Base-by-base conservation (phyloP, 2,113 vertebrate genomes). In the Ceyx margarethae region DNA sequence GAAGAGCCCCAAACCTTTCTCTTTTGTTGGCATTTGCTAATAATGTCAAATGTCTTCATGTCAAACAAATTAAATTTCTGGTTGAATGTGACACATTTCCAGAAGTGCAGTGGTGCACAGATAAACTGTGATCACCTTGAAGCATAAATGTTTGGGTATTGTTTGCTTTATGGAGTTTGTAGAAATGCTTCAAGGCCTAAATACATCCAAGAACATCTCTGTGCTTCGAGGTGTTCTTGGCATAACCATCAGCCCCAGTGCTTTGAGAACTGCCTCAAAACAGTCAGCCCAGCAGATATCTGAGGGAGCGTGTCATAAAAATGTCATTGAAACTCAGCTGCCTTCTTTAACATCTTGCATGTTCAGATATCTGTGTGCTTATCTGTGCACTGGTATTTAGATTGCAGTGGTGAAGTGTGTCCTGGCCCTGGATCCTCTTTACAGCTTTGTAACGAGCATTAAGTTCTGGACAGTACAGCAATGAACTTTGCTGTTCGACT, bases 81-180 rank as follows among this genome's bases (percentile, higher is more conserved):
- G 25, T 74, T 15, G 68, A 56, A 60, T 45, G 53, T 43, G 77
- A 56, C 76, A n/a, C 10, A 6, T 57, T 93, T 40, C 51, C 43
- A 48, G 1, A 74, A 74, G 9, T 26, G n/a, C 35, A 6, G 7
- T 31, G 33, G 13, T 58, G 42, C 12, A 54, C 0, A 0, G 40
- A 31, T 81, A 15, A 6, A 3, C 20, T 3, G 2, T 35, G 60
- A 22, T 40, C 51, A 46, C 37, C 46, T 91, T 42, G 56, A 77
- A 90, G 37, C 56, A 26, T 28, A 53, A 65, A 62, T 66, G 4
- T 48, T 45, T 73, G 16, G 77, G 14, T 66, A 10, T 66, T 21
- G 8, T 29, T 83, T 87, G n/a, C 1, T 42, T 61, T 71, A 81
- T 48, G 6, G 31, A 62, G 21, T 85, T 65, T 58, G 42, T 31